Percentiles rank a stretch among this genome's conserved stretches.
phyloP scores from a whole-genome alignment of 1,140 invertebrate species.

The Arion vulgaris region DNA sequence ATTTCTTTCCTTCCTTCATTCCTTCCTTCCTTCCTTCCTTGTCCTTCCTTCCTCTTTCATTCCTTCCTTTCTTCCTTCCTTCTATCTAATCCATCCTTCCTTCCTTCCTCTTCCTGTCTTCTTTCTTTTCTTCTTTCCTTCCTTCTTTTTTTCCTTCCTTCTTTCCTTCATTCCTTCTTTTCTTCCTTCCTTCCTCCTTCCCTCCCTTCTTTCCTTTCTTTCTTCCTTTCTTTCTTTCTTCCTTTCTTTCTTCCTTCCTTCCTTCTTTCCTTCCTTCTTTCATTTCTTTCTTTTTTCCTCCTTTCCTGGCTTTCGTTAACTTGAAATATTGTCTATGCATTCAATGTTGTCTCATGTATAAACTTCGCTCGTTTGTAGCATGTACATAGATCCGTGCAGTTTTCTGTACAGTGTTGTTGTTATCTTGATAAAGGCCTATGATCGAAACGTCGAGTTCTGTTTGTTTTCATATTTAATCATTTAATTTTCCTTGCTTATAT shows the following conservation, averaged over 20 bases:
- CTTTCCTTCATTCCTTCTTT: background rate
- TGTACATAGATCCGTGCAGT: too few relatives aligned
- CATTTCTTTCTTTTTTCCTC: background rate
- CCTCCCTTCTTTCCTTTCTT: background rate
- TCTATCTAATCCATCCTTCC: background rate
- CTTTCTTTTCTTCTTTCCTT: background rate
- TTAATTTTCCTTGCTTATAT: too few relatives aligned
- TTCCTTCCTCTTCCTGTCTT: background rate
- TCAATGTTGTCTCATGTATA: too few relatives aligned
- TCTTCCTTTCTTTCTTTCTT: background rate
- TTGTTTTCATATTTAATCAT: too few relatives aligned
- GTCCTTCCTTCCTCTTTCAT: background rate
- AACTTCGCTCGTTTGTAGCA: too few relatives aligned
- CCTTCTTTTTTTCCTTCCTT: background rate
- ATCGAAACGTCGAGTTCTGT: too few relatives aligned
- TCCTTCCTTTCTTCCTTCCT: background rate
- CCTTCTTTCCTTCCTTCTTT: background rate
- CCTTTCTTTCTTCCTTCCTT: background rate
- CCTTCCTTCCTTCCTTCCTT: background rate
- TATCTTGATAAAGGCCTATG: too few relatives aligned
- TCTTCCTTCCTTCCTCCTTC: background rate
- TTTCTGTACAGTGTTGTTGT: too few relatives aligned
- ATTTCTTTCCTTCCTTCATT: background rate
- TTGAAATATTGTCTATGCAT: too few relatives aligned
- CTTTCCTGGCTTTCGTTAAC: too few relatives aligned